Conservation (phyloP, 2,797 vertebrate species). For the Propithecus perrieri region DNA sequence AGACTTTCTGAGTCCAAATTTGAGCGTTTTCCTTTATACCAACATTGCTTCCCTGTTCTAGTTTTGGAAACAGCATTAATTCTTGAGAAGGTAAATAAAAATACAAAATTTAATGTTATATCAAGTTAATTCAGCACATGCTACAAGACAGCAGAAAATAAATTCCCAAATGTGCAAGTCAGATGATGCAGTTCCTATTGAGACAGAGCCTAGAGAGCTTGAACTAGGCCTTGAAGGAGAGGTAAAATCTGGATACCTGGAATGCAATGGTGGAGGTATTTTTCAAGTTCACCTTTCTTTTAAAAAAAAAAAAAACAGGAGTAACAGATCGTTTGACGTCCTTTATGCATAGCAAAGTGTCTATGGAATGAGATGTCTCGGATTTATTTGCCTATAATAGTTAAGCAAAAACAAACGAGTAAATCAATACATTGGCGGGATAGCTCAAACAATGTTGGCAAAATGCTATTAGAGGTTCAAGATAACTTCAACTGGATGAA, state of each 20-base stretch:
- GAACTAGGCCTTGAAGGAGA: not conserved
- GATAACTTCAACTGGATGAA: not conserved
- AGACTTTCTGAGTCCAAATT: slow-evolving; percentile 30
- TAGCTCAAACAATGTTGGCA: not conserved
- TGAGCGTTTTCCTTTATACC: not conserved
- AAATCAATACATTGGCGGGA: not conserved
- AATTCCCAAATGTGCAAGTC: not conserved
- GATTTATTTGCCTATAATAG: not conserved
- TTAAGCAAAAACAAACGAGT: not conserved
- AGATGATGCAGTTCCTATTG: not conserved
- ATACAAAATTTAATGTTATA: not conserved
- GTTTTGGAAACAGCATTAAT: slow-evolving; percentile 30
- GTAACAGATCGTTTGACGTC: not conserved
- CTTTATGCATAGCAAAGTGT: not conserved
- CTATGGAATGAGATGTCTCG: not conserved
- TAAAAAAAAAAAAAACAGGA: not conserved
- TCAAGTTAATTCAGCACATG: not conserved
- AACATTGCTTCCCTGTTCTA: not conserved
- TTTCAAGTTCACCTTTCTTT: not conserved
- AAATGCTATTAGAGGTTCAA: not conserved
- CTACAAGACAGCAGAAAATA: not conserved
- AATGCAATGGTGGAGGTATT: not conserved
- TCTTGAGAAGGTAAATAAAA: slow-evolving; percentile 36
- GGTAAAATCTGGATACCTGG: not conserved
- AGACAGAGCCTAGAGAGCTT: not conserved